A percentile compares a stretch with the other conserved stretches of the same genome.
Conservation (phyloP, 2,797 vertebrate species). For the Anguilla megastoma region DNA sequence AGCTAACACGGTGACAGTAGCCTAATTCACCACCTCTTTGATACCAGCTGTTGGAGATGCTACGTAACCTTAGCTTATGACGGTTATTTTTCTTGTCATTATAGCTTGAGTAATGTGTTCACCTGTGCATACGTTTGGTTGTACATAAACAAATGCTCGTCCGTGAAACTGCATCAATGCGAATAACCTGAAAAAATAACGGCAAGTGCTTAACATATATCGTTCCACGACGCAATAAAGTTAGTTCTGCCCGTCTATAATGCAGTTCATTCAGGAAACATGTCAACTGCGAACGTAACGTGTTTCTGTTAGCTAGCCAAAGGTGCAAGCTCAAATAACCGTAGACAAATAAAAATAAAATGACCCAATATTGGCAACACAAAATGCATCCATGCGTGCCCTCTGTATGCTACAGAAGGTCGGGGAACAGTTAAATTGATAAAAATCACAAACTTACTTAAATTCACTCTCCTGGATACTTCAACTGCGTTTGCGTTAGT, state of each 20-base stretch:
- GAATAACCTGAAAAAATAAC: background rate
- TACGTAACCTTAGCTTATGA: background rate
- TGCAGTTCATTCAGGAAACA: slow-evolving; percentile 18
- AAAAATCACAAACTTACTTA: slow-evolving; percentile 64
- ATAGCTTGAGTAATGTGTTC: background rate
- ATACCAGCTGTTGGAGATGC: background rate
- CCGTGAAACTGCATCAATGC: background rate
- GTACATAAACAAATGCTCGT: background rate
- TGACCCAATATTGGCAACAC: background rate
- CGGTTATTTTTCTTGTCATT: background rate
- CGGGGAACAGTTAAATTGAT: slow-evolving; percentile 48
- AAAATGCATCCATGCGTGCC: slow-evolving; percentile 45
- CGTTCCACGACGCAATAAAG: background rate
- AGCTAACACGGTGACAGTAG: background rate
- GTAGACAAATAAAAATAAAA: background rate
- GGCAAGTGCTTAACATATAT: background rate
- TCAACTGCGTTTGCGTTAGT: slow-evolving; percentile 18
- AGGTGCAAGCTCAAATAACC: background rate
- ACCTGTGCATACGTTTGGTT: background rate
- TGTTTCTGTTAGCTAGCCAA: background rate
- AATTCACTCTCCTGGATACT: slow-evolving; percentile 54
- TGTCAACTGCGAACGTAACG: background rate
- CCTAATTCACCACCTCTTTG: background rate
- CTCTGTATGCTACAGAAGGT: slow-evolving; percentile 51
- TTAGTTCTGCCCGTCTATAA: background rate